These are phyloP conservation scores for Sinelater perroti DNA, from an alignment of 2,888 invertebrate genomes.

Conservation along the genomic window DNA sequence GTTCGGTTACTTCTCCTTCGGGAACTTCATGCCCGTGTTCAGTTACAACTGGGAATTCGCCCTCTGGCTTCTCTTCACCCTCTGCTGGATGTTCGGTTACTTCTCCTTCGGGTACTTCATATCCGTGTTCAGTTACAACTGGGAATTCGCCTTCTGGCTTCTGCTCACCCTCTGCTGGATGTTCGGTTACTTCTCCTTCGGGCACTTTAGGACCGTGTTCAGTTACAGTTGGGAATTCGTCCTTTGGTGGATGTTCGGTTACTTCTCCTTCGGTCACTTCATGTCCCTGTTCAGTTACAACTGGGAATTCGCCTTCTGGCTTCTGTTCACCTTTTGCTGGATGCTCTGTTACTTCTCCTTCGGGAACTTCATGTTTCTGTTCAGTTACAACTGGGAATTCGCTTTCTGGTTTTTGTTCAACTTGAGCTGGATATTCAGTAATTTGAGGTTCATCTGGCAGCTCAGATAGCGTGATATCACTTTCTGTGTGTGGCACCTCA, in stretches of 20 bases:
- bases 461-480: conserved; percentile 23
- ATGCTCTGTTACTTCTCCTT: conserved; percentile 1
- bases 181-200: not conserved
- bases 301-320: conserved; percentile 1
- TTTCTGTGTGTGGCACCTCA: conserved; percentile 23
- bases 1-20: conserved; percentile 25
- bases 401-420: conserved; percentile 24
- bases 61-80: not conserved
- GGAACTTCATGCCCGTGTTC: not conserved
- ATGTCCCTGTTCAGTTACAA: conserved; percentile 4
- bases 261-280: not conserved
- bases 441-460: conserved; percentile 31
- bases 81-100: conserved; percentile 23
- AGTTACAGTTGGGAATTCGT: not conserved
- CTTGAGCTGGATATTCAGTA: conserved; percentile 41
- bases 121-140: not conserved
- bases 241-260: not conserved
- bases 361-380: not conserved
- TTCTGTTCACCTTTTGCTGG: conserved; percentile 10
- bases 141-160: conserved; percentile 9
- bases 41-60: not conserved
- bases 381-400: too few species aligned
- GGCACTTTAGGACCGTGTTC: not conserved
- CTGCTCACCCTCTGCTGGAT: conserved; percentile 6
- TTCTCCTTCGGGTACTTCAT: conserved; percentile 5